Base-by-base conservation (phyloP, 2,113 vertebrate species). In the Labrus mixtus region DNA sequence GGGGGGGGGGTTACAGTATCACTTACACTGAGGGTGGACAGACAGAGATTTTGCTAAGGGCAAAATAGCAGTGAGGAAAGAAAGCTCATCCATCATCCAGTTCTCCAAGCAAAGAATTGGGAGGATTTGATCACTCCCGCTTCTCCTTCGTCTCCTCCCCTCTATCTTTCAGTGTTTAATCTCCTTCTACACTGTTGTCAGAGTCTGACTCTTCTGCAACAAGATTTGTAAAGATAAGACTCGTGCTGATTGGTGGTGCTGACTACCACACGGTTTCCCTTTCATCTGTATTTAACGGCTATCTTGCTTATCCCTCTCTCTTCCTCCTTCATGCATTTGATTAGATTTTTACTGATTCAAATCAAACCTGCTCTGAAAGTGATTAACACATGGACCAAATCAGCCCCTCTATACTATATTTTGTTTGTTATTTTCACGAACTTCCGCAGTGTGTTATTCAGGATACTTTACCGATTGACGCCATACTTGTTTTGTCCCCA, bases 71-170 rank as follows among this genome's bases (percentile, higher is more conserved):
- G 58, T 61, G 68, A 90, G 82, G 67, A 90, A 88, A 78, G 73
- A 73, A 85, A 81, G 78, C 76, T 69, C 77, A 86, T 89, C 85
- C 78, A 77, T 90, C 81, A 90, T 43, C 78, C 79, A 59, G 36
- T 74, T 78, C 69, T 64, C 66, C 73, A 68, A 54, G 83, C 63
- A 85, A 75, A 84, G 77, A 83, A 76, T 25, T 59, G 58, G 58
- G 68, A 72, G 63, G 73, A 76, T 93, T 82, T 87, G 70, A 89
- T 88, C 80, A 77, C 73, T 84, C 56, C 23, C 71, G 54, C 55
- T 48, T 37, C 64, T 58, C 41, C 33, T 73, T 79, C 74, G 68
- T 76, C 76, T 65, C 73, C 53, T 64, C 57, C 56, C 58, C 67
- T 48, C 16, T 19, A 48, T 48, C 46, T 19, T 48, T 17, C 6